These are phyloP conservation scores for Cyclophora albipunctata DNA, from an alignment of 2,888 invertebrate genomes.

Conservation along the genomic window DNA sequence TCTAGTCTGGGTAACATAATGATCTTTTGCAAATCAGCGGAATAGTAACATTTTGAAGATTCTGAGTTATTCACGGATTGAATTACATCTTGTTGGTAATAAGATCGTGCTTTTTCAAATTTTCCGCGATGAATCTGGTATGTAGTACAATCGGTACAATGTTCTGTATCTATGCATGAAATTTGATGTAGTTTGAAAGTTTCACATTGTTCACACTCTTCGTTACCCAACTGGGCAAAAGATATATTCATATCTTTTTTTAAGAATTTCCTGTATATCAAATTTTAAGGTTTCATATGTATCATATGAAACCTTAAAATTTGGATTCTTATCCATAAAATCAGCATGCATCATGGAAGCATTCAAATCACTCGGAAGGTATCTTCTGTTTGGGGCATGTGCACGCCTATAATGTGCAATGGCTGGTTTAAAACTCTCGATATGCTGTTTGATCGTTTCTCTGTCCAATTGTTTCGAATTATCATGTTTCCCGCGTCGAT, in stretches of 20 bases:
- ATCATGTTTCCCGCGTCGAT: background rate
- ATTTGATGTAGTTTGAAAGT: constrained; percentile 1
- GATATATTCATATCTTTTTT: constrained; percentile 11
- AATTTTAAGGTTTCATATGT: too few species aligned
- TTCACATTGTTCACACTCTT: constrained; percentile 12
- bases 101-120: background rate
- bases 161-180: constrained; percentile 2
- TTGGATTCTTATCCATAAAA: constrained; percentile 6
- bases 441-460: background rate
- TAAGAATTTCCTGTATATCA: constrained; percentile 3
- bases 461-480: constrained; percentile 1
- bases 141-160: background rate
- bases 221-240: constrained; percentile 10
- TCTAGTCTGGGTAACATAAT: constrained; percentile 3
- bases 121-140: background rate
- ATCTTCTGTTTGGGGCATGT: constrained; percentile 4
- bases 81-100: background rate
- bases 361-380: constrained; percentile 1
- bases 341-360: constrained; percentile 3
- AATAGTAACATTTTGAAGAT: constrained; percentile 4
- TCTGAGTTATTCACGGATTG: background rate
- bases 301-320: constrained; percentile 2
- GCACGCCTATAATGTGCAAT: background rate
- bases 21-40: constrained; percentile 6
- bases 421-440: constrained; percentile 1